These are phyloP conservation scores for Silurus asotus DNA, from an alignment of 2,113 vertebrate genomes.

Conservation along the genomic window DNA sequence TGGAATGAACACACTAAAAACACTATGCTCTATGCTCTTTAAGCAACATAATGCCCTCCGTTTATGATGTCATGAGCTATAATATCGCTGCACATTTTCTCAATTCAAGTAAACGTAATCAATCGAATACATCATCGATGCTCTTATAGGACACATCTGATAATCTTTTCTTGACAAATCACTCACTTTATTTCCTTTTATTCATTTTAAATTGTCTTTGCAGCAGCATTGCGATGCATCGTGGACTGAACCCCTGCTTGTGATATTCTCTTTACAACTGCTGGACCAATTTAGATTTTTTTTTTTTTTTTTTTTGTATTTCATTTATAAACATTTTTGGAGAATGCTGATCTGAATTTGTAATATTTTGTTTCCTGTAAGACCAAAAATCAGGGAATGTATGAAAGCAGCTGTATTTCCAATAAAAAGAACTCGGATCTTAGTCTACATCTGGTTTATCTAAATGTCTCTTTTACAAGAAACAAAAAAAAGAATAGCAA, in stretches of 20 bases:
- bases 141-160: conserved; percentile 7
- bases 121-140: neutral
- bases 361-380: neutral
- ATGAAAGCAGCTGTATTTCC: neutral
- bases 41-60: neutral
- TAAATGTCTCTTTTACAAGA: neutral
- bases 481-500: neutral
- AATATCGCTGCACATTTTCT: too few relatives aligned
- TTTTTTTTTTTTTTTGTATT: neutral
- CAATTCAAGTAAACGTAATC: neutral
- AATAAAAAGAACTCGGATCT: neutral
- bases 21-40: neutral
- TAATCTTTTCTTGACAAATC: conserved; percentile 21
- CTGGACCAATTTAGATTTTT: neutral
- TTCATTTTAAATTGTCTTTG: conserved; percentile 39
- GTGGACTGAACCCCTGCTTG: conserved; percentile 55
- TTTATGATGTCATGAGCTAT: neutral
- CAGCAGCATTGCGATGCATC: conserved; percentile 57
- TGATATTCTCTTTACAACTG: conserved; percentile 56
- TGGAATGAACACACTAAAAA: conserved; percentile 8
- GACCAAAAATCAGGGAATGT: neutral
- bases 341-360: neutral
- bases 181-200: conserved; percentile 4
- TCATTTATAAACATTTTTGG: too few relatives aligned
- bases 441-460: conserved; percentile 13